Evolutionary conservation across 2,113 vertebrate genomes (phyloP), one percentile per base, ranked within the genome.

Genomic region (Saccopteryx bilineata): DNA sequence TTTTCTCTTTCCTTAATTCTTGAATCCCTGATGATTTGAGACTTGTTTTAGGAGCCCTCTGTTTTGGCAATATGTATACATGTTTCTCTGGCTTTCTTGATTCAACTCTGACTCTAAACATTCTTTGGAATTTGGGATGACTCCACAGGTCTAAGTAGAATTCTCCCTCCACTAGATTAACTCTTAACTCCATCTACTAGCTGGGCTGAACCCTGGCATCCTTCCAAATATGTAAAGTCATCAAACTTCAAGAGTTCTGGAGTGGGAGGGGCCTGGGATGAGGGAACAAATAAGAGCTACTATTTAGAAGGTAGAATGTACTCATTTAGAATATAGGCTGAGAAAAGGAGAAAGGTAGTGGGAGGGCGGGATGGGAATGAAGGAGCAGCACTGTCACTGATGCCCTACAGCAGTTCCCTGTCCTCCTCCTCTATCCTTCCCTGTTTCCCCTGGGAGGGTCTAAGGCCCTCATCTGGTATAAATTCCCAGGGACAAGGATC

Each of bases 221-320:
- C 58, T 92, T 80, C 79, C 56, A 91, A 93, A 79, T 48, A 72
- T 13, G 58, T 68, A 54, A 94, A 89, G 46, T 86, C 54, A 46
- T 86, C 54, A 90, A 76, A 78, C 11, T 65, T 60, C n/a, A 54
- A 33, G 26, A 7, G 14, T 33, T 86, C 61, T 71, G 1, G 9
- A 72, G 93, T 33, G 39, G 52, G 60, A 52, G 39, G 50, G 14
- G 6, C 5, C 26, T 92, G 17, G 54, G 66, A 75, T 81, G 21
- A 79, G 31, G 23, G 76, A 23, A 84, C 46, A 72, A 14, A 13
- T 39, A 65, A 85, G 31, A n/a, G 63, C 58, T 65, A 65, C 54
- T 39, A 15, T 56, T 81, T 3, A 85, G 14, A 72, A 87, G 17
- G 56, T 13, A 56, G n/a, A 61, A 81, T 61, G 79, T 65, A 52